A percentile compares a stretch with the other conserved stretches of the same genome.
Conservation (phyloP, 1,140 invertebrate genomes). For the Aphis gossypii region DNA sequence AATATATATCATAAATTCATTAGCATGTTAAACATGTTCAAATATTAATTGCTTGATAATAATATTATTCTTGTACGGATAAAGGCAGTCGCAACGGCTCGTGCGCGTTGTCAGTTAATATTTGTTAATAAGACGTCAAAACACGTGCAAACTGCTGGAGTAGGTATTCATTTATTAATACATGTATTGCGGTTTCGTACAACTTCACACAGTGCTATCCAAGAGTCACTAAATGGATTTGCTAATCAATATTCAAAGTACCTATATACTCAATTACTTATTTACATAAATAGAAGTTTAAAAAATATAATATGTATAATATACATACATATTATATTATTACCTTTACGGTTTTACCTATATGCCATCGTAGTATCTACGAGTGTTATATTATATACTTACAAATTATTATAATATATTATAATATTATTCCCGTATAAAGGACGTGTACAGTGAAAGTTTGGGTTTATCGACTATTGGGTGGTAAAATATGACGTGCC, state of each 20-base stretch:
- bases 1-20: neutral
- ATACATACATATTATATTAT: neutral
- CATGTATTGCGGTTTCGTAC: neutral
- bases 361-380: neutral
- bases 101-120: neutral
- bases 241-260: neutral
- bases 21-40: neutral
- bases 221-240: neutral
- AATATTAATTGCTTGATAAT: neutral
- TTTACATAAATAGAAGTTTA: neutral
- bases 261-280: neutral
- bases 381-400: neutral
- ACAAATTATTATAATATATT: neutral
- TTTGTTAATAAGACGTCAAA: neutral
- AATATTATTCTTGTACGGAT: neutral
- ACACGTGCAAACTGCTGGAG: neutral
- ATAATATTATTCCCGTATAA: neutral
- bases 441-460: conserved; percentile 9
- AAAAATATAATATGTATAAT: neutral
- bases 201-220: neutral
- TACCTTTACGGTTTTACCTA: neutral
- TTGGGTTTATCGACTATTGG: neutral
- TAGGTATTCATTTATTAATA: neutral
- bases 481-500: neutral
- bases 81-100: neutral